These are phyloP conservation scores for Asteroscopus sphinx DNA, from an alignment of 2,888 invertebrate species.

Conservation along the genomic window DNA sequence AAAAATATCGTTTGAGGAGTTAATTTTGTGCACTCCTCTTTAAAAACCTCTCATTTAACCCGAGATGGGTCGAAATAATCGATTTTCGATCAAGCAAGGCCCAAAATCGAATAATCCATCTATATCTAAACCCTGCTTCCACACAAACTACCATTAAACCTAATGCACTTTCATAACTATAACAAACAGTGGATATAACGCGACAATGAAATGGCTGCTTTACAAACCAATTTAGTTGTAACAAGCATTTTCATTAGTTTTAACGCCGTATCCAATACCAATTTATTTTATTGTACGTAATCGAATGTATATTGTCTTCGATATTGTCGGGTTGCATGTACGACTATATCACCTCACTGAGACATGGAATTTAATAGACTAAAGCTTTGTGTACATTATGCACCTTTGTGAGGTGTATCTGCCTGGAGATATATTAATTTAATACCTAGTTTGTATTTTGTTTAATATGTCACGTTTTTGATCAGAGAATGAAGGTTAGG, in stretches of 20 bases:
- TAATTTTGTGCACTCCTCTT: too few species aligned
- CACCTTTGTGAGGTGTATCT: background rate
- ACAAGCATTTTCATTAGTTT: constrained; percentile 52
- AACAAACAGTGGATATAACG: constrained; percentile 35
- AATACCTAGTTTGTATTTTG: too few species aligned
- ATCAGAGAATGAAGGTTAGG: too few species aligned
- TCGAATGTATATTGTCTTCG: constrained; percentile 59
- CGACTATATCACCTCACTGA: constrained; percentile 47
- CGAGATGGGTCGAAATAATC: too few species aligned
- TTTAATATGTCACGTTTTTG: too few species aligned
- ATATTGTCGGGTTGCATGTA: constrained; percentile 55
- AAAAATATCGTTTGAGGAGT: too few species aligned
- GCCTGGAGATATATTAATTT: background rate
- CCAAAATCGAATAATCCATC: too few species aligned
- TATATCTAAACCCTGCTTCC: background rate
- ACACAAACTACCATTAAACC: constrained; percentile 5
- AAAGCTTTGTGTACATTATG: constrained; percentile 9
- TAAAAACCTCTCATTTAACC: too few species aligned
- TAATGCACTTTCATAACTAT: constrained; percentile 40
- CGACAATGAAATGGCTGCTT: constrained; percentile 53
- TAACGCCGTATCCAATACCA: constrained; percentile 54
- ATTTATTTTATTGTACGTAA: constrained; percentile 61
- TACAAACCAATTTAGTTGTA: constrained; percentile 58
- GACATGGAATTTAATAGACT: constrained; percentile 41
- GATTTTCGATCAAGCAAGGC: too few species aligned